Conservation (phyloP, 2,113 vertebrate species). For the Lota lota region DNA sequence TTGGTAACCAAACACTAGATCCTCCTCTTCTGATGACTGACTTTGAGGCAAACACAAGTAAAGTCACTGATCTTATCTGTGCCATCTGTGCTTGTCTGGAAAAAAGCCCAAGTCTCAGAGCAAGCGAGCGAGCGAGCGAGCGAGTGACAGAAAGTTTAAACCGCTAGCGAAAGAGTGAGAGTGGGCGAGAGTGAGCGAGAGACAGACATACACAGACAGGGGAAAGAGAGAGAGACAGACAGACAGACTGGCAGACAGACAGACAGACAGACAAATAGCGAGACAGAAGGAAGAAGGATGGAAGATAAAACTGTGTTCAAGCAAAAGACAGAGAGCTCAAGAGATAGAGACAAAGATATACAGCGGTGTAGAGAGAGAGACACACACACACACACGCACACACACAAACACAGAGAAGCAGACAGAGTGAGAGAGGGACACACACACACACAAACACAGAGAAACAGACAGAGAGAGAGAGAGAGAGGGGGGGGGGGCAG, state of each 20-base stretch:
- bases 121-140: no score
- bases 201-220: not conserved
- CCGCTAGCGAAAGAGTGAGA: no score
- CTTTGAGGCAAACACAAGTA: not conserved
- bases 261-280: not conserved
- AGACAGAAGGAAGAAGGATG: constrained; percentile 16
- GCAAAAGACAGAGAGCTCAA: no score
- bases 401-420: no score
- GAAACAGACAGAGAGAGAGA: no score
- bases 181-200: no score
- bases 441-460: no score
- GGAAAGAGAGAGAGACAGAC: not conserved
- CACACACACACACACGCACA: not conserved
- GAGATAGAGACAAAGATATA: no score
- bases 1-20: not conserved
- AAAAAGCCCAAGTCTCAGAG: not conserved
- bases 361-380: no score
- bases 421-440: no score
- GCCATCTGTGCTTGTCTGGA: not conserved
- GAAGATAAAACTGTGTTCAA: no score
- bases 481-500: not conserved
- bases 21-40: not conserved
- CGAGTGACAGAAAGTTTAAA: no score
- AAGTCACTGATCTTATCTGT: not conserved
- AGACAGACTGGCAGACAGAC: not conserved